phyloP scores from a whole-genome alignment of 1,140 invertebrate species.

The Halyomorpha halys region DNA sequence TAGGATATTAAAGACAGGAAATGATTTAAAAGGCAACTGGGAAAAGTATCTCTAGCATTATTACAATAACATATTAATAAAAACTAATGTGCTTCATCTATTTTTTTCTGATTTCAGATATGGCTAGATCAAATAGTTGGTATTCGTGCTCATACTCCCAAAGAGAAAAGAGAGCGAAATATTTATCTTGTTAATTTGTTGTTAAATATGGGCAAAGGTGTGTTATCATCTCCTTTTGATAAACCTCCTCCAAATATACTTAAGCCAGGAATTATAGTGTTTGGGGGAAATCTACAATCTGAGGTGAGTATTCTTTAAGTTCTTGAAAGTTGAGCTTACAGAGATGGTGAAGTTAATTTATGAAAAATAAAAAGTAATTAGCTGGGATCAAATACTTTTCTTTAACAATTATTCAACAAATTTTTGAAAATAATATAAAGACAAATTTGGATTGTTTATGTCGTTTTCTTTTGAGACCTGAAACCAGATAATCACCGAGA shows the following conservation, averaged over 20 bases:
- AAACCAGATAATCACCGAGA: too few relatives aligned
- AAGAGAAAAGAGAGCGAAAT: not conserved
- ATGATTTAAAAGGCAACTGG: too few relatives aligned
- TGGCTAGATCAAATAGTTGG: not conserved
- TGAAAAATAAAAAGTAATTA: too few relatives aligned
- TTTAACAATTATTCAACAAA: too few relatives aligned
- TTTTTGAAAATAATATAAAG: too few relatives aligned
- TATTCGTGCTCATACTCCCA: not conserved
- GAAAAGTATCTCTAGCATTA: too few relatives aligned
- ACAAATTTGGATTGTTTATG: too few relatives aligned
- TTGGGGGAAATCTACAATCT: not conserved
- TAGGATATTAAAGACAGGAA: too few relatives aligned
- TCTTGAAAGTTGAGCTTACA: not conserved
- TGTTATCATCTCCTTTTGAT: not conserved
- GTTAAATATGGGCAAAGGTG: not conserved
- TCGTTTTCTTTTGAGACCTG: too few relatives aligned
- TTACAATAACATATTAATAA: too few relatives aligned
- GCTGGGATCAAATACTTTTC: too few relatives aligned
- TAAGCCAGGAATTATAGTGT: not conserved
- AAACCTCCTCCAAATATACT: not conserved
- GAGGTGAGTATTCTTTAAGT: not conserved
- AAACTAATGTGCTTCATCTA: too few relatives aligned
- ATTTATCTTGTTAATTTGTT: conserved; percentile 4
- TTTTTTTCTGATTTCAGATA: not conserved
- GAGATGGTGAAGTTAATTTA: not conserved